Evolutionary conservation across 2,888 invertebrate species (phyloP).

Genomic region (Trissolcus brochymenae): DNA sequence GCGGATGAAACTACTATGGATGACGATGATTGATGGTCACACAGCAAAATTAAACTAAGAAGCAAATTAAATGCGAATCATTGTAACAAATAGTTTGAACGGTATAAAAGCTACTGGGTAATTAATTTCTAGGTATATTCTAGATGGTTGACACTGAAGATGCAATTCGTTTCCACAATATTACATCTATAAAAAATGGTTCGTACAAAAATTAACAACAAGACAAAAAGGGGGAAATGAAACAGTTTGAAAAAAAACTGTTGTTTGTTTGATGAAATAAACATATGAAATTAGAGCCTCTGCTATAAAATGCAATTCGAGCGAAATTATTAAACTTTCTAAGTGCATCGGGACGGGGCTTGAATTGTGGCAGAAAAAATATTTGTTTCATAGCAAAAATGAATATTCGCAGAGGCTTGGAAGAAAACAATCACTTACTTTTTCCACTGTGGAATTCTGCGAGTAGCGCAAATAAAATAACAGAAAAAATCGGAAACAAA

Average conservation of each 20-base stretch:
- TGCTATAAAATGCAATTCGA: too few species aligned
- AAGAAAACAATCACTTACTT: conserved; percentile 85
- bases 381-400: conserved; percentile 58
- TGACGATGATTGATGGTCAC: conserved; percentile 40
- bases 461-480: conserved; percentile 77
- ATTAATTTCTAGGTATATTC: not conserved
- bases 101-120: not conserved
- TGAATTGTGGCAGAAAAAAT: conserved; percentile 59
- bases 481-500: conserved; percentile 76
- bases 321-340: conserved; percentile 55
- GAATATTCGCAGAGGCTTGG: conserved; percentile 67
- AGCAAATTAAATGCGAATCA: conserved; percentile 34
- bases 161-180: conserved; percentile 4
- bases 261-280: too few species aligned
- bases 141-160: conserved; percentile 1
- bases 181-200: conserved; percentile 5
- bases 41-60: conserved; percentile 38
- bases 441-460: conserved; percentile 97
- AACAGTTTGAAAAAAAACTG: too few species aligned
- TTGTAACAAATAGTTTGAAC: conserved; percentile 4
- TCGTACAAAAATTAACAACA: not conserved
- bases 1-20: conserved; percentile 26
- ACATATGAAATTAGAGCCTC: not conserved
- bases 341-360: conserved; percentile 63
- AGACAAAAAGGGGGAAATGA: too few species aligned